Evolutionary conservation across 1,140 invertebrate species (phyloP), one percentile per base, ranked within the genome.

Genomic region (Sycophaga agraensis): DNA sequence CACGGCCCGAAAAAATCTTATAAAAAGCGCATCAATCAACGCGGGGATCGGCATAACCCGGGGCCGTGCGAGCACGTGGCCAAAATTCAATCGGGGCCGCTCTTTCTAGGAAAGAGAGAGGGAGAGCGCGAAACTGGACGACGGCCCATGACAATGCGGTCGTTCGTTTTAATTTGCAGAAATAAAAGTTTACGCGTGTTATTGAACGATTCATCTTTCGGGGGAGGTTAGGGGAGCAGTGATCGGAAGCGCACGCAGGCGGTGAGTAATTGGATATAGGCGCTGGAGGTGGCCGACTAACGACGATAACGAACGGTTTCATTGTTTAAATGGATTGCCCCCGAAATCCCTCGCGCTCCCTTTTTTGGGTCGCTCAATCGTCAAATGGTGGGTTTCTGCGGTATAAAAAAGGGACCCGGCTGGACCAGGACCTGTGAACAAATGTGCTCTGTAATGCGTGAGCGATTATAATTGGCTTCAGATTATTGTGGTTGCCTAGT

Each of bases 241-340:
- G 34, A 62, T 62, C 42, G 43, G 37, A 55, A 37, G 17, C 14
- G 28, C 5, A 4, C 28, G n/a, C n/a, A 11, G 28, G 28, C 28
- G 28, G 11, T n/a, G n/a, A 11, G 28, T 31, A 31, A 4, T 6
- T 31, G 11, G 4, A 31, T 31, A 31, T 11, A 57, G 28, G 11
- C 28, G 53, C 24, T 12, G 22, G 50, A 40, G 51, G 50, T 46
- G 42, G 43, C 16, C 11, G 51, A 42, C 49, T 54, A 46, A 46
- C 40, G 28, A 26, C 14, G 31, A 45, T 57, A 57, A 57, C 54
- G 48, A 63, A 51, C 28, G 37, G 57, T 63, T 63, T 63, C 48
- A 63, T 63, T 51, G 46, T 40, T 63, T 39, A 45, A 63, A 57
- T 63, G 35, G 53, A 57, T 57, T 57, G 50, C 37, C 46, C 21